phyloP scores from a whole-genome alignment of 2,888 invertebrate genomes.

The Brachylomia viminalis region DNA sequence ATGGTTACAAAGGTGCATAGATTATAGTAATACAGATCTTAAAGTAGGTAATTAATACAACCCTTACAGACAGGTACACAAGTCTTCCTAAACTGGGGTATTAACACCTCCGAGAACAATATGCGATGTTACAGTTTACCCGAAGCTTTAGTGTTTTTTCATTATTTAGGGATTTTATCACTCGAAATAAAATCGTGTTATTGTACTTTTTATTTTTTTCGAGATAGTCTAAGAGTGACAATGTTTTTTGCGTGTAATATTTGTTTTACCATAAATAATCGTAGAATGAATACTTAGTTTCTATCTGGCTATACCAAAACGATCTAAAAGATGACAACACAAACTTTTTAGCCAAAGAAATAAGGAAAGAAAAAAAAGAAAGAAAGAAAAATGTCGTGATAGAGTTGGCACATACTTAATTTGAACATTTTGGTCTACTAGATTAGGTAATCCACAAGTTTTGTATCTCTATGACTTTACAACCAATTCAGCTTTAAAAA shows the following conservation, averaged over 20 bases:
- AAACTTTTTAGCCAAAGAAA: background rate
- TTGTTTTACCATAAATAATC: background rate
- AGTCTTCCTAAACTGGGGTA: constrained; percentile 53
- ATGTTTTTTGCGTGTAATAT: background rate
- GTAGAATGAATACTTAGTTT: background rate
- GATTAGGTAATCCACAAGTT: too few relatives aligned
- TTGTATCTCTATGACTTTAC: background rate
- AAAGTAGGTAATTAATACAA: too few relatives aligned
- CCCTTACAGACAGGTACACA: constrained; percentile 44
- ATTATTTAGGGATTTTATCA: constrained; percentile 38
- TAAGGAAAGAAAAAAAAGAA: too few relatives aligned
- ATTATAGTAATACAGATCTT: too few relatives aligned
- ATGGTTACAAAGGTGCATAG: too few relatives aligned
- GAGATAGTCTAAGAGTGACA: background rate
- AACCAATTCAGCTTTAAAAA: background rate
- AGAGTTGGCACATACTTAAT: background rate
- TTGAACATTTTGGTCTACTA: background rate
- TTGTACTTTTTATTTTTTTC: constrained; percentile 6
- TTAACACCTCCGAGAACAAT: constrained; percentile 51
- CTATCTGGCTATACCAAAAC: background rate
- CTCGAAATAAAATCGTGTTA: constrained; percentile 33
- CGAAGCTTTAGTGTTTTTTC: constrained; percentile 44
- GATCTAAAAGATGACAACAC: background rate
- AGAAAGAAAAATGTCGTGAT: background rate
- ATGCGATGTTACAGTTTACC: constrained; percentile 40